Evolutionary conservation across 2,113 vertebrate genomes (phyloP).

Genomic region (Aptenodytes forsteri): DNA sequence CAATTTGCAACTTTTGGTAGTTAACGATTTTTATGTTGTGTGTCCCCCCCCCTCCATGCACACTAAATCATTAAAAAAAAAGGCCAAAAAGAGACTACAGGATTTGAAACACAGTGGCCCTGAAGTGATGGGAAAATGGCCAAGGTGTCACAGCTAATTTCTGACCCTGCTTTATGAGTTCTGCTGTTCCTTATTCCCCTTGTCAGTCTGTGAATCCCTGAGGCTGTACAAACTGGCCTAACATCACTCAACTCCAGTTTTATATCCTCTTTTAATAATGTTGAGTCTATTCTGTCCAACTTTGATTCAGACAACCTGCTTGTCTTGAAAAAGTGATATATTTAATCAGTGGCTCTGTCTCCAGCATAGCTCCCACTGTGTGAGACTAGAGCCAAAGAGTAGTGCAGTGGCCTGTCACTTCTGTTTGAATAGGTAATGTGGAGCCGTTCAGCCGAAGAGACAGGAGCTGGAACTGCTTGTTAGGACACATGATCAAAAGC

Average conservation of each 20-base stretch:
- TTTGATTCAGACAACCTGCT: conserved; percentile 87
- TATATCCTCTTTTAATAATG: conserved; percentile 85
- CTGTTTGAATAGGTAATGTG: conserved; percentile 97
- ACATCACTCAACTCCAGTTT: conserved; percentile 86
- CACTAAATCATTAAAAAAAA: conserved; percentile 56
- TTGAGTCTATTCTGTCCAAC: conserved; percentile 83
- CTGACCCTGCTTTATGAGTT: conserved; percentile 79
- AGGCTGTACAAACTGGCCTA: conserved; percentile 83
- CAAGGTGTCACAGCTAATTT: conserved; percentile 83
- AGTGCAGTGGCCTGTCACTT: conserved; percentile 91
- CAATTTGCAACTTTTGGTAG: conserved; percentile 42
- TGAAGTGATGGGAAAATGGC: conserved; percentile 78
- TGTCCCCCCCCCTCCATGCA: background rate
- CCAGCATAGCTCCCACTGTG: conserved; percentile 80
- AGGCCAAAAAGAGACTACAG: conserved; percentile 60
- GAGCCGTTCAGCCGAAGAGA: conserved; percentile 91
- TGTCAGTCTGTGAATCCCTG: conserved; percentile 82
- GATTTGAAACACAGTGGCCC: conserved; percentile 74
- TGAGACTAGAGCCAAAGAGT: conserved; percentile 84
- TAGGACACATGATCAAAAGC: conserved; percentile 98
- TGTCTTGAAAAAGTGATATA: conserved; percentile 84
- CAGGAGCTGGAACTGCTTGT: conserved; percentile 97
- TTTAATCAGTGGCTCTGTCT: conserved; percentile 84
- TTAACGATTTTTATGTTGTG: background rate
- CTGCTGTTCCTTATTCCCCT: conserved; percentile 79